Percentiles rank a stretch among this genome's conserved stretches.
These are phyloP conservation scores for Protonemura montana DNA, from an alignment of 2,888 invertebrate species.

Conservation along the genomic window DNA sequence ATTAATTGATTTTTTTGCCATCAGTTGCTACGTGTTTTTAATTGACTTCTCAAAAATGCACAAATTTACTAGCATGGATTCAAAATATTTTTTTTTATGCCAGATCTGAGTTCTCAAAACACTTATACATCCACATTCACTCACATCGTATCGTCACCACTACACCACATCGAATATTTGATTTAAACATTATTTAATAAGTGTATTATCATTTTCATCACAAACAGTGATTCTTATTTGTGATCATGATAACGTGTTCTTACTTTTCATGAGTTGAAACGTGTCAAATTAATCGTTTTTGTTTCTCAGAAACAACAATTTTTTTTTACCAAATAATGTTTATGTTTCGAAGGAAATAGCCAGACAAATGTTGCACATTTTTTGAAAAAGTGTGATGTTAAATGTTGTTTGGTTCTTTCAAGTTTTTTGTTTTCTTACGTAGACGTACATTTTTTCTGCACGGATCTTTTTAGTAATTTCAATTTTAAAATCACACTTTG, in stretches of 20 bases:
- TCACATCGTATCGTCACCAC: not conserved
- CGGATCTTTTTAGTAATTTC: not conserved
- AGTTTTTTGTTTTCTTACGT: not conserved
- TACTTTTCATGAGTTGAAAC: not conserved
- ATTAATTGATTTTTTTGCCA: too few species aligned
- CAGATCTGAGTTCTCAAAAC: not conserved
- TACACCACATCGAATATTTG: not conserved
- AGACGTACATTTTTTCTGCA: not conserved
- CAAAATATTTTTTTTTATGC: not conserved
- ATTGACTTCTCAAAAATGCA: too few species aligned
- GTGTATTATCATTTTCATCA: not conserved
- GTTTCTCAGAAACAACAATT: not conserved
- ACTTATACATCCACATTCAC: not conserved
- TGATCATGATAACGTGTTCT: not conserved
- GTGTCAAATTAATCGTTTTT: too few species aligned
- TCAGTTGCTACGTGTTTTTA: too few species aligned
- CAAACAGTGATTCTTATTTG: not conserved
- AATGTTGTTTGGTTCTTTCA: not conserved
- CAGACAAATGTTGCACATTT: not conserved
- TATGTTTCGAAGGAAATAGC: not conserved
- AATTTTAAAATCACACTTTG: not conserved
- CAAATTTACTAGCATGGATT: too few species aligned
- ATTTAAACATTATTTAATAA: not conserved
- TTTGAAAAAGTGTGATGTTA: not conserved
- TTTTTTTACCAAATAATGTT: not conserved